Conservation (phyloP, 23 tunicate genomes). For the Trididemnum nubilum region DNA sequence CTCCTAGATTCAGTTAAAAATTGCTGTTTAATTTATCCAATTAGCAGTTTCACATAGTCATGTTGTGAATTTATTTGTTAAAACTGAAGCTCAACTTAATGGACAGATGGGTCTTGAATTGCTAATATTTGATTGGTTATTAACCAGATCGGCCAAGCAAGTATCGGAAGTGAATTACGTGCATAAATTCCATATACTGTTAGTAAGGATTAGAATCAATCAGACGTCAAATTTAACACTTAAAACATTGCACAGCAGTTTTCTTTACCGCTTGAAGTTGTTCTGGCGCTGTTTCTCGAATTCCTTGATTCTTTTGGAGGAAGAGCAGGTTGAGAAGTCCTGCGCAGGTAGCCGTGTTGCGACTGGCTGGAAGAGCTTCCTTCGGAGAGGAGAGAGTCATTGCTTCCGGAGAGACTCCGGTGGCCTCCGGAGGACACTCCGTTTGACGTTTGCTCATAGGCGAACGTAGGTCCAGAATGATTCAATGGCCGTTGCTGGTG, state of each 20-base stretch:
- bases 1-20: too few relatives aligned
- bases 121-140: too few relatives aligned
- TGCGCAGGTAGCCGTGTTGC: conserved; percentile 13
- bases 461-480: neutral
- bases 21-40: too few relatives aligned
- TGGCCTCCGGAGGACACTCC: conserved; percentile 14
- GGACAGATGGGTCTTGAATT: too few relatives aligned
- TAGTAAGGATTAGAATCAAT: too few relatives aligned
- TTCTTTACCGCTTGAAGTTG: too few relatives aligned
- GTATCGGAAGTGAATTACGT: neutral
- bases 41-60: too few relatives aligned
- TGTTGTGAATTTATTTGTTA: too few relatives aligned
- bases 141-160: neutral
- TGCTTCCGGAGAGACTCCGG: conserved; percentile 48
- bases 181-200: neutral
- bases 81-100: too few relatives aligned
- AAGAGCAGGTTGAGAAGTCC: conserved; percentile 29
- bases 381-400: conserved; percentile 63
- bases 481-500: neutral
- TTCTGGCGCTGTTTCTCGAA: neutral
- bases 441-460: neutral
- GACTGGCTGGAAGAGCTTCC: conserved; percentile 43
- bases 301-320: conserved; percentile 52
- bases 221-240: too few relatives aligned
- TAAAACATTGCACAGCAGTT: too few relatives aligned